Base-by-base conservation (phyloP, 1,140 invertebrate genomes). In the Brachionus angularis region DNA sequence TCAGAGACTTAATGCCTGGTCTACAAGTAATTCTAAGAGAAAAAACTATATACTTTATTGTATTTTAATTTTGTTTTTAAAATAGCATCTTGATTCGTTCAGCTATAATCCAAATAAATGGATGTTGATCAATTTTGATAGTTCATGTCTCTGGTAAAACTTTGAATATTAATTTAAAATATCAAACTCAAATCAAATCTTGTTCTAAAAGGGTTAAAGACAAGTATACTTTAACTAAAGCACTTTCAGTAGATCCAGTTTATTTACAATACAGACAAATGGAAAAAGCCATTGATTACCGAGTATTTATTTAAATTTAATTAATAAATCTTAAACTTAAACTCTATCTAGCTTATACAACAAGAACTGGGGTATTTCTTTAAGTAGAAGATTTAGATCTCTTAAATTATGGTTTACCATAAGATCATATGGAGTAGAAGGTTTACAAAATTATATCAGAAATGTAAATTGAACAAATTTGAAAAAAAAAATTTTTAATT, bases 331-430 rank as follows among this genome's bases (percentile, higher is more conserved):
- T 16, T 42, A 10, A 10, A 42, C 39, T 10, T 10, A 16, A 42
- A n/a, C n/a, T n/a, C n/a, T n/a, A n/a, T 31, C 33, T 29, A 12
- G 16, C 3, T 31, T 14, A 25, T 46, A 33, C 74, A 84, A 85
- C 44, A 77, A 93, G 77, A 94, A 98, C 81, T 98, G 95, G 95
- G 93, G 94, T 50, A 93, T 98, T 76, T 91, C 95, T 14, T 82
- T 98, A 27, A 95, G 91, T 77, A 85, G 95, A 49, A 84, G 95
- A 73, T 98, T 95, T 76, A 83, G 94, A 49, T 90, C 94, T 1
- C 82, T 98, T 36, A 98, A 98, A 79, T 81, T 98, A 5, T 98
- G 95, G 96, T 98, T 98, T 80, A 95, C 98, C 23, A 85, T 98
- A 72, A 84, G 96, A 72, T 89, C 86, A 71, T 96, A 93, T 78